These are phyloP conservation scores for Halcyon chelicuti DNA, from an alignment of 2,797 vertebrate genomes.

Conservation along the genomic window DNA sequence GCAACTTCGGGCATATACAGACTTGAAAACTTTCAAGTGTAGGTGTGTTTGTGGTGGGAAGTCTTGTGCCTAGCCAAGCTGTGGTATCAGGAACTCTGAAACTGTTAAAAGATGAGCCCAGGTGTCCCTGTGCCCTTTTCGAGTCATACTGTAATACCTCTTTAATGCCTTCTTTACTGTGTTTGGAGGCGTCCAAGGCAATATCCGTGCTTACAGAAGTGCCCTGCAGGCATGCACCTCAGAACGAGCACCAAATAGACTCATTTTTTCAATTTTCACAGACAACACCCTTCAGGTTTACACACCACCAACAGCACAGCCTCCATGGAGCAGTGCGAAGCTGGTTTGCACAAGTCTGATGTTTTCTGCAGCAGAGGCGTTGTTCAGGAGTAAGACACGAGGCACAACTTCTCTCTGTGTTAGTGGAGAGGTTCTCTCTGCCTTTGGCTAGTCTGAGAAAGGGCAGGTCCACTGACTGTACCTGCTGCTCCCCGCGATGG, in stretches of 20 bases:
- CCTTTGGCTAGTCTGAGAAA: neutral
- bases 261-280: neutral
- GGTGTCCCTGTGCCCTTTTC: neutral
- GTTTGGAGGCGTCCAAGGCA: neutral
- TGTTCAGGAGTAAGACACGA: neutral
- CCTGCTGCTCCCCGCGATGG: accelerated
- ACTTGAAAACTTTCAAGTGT: neutral
- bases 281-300: neutral
- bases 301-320: neutral
- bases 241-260: neutral
- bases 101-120: neutral
- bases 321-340: neutral
- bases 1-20: neutral
- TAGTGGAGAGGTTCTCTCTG: neutral
- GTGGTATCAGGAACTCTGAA: neutral
- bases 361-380: neutral
- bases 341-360: neutral
- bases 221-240: neutral
- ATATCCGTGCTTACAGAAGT: accelerated
- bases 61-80: neutral
- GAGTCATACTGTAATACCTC: neutral
- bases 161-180: neutral
- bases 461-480: neutral
- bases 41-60: neutral
- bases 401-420: neutral